Percentiles rank a stretch among this genome's conserved stretches.
phyloP scores from a whole-genome alignment of 2,113 vertebrate species.

The Otocyon megalotis region DNA sequence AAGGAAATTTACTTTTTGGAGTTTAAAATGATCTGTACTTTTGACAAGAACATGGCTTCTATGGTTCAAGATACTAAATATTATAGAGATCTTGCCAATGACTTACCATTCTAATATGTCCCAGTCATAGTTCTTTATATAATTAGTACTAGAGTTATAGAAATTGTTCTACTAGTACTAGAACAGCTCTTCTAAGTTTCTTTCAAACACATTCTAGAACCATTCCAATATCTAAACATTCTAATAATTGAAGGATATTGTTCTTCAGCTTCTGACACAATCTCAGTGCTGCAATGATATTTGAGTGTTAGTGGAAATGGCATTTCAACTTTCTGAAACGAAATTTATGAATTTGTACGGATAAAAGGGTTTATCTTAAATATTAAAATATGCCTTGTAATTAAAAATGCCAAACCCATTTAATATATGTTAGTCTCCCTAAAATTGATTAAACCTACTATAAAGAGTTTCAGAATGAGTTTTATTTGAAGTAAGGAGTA shows the following conservation, averaged over 20 bases:
- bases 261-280: neutral
- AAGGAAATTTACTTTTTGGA: neutral
- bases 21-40: neutral
- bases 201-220: neutral
- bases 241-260: neutral
- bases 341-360: neutral
- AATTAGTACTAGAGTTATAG: neutral
- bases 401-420: neutral
- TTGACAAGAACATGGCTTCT: neutral
- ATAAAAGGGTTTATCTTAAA: neutral
- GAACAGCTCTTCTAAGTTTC: neutral
- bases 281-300: neutral
- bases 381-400: neutral
- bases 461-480: neutral
- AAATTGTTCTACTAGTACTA: neutral
- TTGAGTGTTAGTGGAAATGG: neutral
- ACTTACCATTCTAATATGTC: neutral
- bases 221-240: neutral
- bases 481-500: neutral
- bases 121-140: neutral
- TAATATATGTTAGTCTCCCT: neutral
- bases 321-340: neutral
- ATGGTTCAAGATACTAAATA: neutral
- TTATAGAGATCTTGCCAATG: neutral
- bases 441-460: neutral